A percentile compares a stretch with the other conserved stretches of the same genome.
Conservation (phyloP, 2,113 vertebrate genomes). For the Oncorhynchus nerka region DNA sequence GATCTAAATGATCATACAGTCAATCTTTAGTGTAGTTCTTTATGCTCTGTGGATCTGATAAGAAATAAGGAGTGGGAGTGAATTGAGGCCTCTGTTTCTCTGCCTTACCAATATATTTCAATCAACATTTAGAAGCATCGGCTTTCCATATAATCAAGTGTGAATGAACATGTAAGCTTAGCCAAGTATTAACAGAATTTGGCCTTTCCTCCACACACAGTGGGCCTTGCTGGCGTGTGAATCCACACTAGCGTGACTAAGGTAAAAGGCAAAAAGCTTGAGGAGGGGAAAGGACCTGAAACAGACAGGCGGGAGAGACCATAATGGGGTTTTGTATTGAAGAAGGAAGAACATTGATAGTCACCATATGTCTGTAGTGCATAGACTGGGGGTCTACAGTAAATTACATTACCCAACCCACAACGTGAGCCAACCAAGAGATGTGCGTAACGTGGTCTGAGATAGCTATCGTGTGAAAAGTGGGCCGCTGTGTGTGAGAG, state of each 20-base stretch:
- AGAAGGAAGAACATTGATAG: conserved; percentile 57
- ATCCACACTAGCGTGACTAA: conserved; percentile 47
- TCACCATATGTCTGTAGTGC: conserved; percentile 65
- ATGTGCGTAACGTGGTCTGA: conserved; percentile 63
- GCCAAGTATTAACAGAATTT: conserved; percentile 66
- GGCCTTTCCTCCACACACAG: conserved; percentile 39
- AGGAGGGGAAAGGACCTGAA: conserved; percentile 49
- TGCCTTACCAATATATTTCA: conserved; percentile 48
- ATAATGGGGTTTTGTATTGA: conserved; percentile 30
- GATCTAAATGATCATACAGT: too few relatives aligned
- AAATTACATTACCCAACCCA: conserved; percentile 67
- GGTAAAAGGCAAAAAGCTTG: conserved; percentile 65
- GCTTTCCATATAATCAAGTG: conserved; percentile 68
- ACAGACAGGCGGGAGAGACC: conserved; percentile 54
- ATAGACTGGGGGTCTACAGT: conserved; percentile 58
- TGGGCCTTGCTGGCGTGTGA: conserved; percentile 40
- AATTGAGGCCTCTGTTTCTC: conserved; percentile 5
- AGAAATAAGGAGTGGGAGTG: not conserved
- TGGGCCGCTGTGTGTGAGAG: conserved; percentile 58
- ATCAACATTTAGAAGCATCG: conserved; percentile 47
- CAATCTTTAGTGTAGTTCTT: too few relatives aligned
- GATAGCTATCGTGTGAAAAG: conserved; percentile 72
- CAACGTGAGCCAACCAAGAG: conserved; percentile 58
- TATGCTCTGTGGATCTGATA: not conserved
- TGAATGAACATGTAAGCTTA: conserved; percentile 79